Base-by-base conservation (phyloP, 1,140 invertebrate species). In the Panulirus ornatus region DNA sequence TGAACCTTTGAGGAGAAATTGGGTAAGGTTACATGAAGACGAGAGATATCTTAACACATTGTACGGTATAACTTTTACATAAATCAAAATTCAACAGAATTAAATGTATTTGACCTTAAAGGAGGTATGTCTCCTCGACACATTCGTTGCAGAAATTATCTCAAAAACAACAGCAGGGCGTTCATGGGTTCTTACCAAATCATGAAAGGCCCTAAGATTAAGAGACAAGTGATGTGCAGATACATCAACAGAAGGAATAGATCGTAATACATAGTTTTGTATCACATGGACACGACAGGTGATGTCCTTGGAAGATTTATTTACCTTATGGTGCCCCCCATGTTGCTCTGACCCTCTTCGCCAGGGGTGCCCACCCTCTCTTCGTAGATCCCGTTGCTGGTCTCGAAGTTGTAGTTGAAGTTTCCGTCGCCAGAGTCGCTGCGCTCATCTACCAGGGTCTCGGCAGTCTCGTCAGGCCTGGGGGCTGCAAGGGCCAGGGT, bases 341-440 rank as follows among this genome's bases (percentile, higher is more conserved):
- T 54, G 81, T 70, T 84, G 81, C 54, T 66, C 36, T 63, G 54
- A 1, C 81, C 81, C 54, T 38, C 81, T 11, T 38, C 22, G 16
- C 58, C 58, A 1, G 81, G 81, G 30, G 81, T 66, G 27, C 81
- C 81, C 2, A 36, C 30, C 36, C 22, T 66, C 11, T 34, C 6
- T 19, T 22, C 40, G 34, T 63, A 51, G 34, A 66, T 66, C 54
- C 81, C 81, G 54, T 84, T 66, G 81, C 81, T 84, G 0, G 63
- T 63, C 63, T 84, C 22, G 54, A 84, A 36, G 54, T 38, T 38
- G 81, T 84, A 84, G 34, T 42, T 40, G 81, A 84, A 84, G 58
- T 84, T 84, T 36, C 81, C 81, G 54, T 84, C 81, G 81, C 81
- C 81, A 6, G 36, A 34, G 81, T 84, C 81, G 58, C 19, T 66